These are phyloP conservation scores for Tylochromis polylepis DNA, from an alignment of 2,113 vertebrate species.

Conservation along the genomic window DNA sequence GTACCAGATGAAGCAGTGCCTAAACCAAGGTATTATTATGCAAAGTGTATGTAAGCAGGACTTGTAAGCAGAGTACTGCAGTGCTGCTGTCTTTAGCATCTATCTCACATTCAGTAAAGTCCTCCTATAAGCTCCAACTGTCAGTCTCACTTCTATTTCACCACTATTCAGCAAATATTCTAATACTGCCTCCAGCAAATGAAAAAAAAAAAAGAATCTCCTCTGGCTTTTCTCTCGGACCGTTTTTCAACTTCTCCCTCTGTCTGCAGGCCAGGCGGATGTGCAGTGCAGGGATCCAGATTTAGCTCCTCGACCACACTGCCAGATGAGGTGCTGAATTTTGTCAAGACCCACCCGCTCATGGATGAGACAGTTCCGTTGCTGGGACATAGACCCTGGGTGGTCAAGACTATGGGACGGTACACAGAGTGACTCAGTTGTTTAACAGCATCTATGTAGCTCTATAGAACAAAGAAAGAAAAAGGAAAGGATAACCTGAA, in stretches of 20 bases:
- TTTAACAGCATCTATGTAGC: neutral
- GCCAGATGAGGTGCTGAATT: constrained; percentile 93
- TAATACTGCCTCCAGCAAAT: constrained; percentile 7
- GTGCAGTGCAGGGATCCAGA: constrained; percentile 81
- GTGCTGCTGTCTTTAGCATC: constrained; percentile 23
- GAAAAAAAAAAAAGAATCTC: neutral
- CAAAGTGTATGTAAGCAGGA: constrained; percentile 9
- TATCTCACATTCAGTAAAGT: constrained; percentile 20
- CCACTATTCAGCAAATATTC: constrained; percentile 44
- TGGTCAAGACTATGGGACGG: constrained; percentile 86
- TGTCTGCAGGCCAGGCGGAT: constrained; percentile 84
- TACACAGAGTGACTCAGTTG: constrained; percentile 4
- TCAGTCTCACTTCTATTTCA: constrained; percentile 21
- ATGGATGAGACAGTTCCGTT: constrained; percentile 93
- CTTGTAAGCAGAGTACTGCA: constrained; percentile 20
- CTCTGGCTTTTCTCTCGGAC: constrained; percentile 1
- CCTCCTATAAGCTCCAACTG: constrained; percentile 15
- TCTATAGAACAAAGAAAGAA: neutral
- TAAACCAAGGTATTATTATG: constrained; percentile 81
- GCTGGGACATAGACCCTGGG: constrained; percentile 86
- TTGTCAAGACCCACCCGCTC: constrained; percentile 92
- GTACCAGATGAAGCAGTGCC: constrained; percentile 91
- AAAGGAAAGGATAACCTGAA: neutral
- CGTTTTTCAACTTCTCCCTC: neutral
- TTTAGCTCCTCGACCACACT: constrained; percentile 90